Evolutionary conservation across 2,888 invertebrate species (phyloP), one percentile per base, ranked within the genome.

Genomic region (Drosophila cognata): DNA sequence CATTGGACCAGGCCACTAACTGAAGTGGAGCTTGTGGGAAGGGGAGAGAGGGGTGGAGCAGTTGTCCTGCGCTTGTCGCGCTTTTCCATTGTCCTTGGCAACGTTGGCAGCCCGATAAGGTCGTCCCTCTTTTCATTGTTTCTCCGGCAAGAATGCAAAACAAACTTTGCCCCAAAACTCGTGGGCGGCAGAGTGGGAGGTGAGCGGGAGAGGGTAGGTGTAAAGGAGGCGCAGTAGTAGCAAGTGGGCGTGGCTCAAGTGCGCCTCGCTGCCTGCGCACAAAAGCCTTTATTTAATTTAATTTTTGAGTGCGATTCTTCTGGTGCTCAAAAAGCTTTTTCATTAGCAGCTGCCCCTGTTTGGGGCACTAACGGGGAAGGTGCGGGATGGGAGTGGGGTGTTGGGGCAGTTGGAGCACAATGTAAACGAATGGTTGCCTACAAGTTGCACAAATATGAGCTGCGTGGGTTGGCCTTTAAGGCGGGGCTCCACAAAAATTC

Each of bases 241-340:
- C 36, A 16, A 50, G 66, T 70, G 71, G 69, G 80, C 71, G 73
- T 76, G 78, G 75, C 84, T 62, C 61, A 62, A 82, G 74, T 79
- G 46, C 68, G 79, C 76, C 73, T 76, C 76, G 66, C 64, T 81
- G 79, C 70, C 62, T 69, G 82, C 70, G 65, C 69, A 81, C 77
- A 90, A 88, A 87, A 89, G 87, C 86, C 91, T 90, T 90, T 91
- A 90, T 91, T 90, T 91, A 88, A 91, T 90, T 88, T 91, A 85
- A 91, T 91, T 90, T 89, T 86, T 84, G 81, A 82, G 82, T 70
- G 77, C 66, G 74, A 46, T 25, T 63, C 63, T 61, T 46, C 33
- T 21, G 59, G 53, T 13, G 13, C 51, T n/a, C 57, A 10, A 62
- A 68, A 73, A 58, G 82, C 71, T 74, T 79, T 84, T 86, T 84